Base-by-base conservation (phyloP, 2,797 vertebrate species). In the Clarias pachynema region DNA sequence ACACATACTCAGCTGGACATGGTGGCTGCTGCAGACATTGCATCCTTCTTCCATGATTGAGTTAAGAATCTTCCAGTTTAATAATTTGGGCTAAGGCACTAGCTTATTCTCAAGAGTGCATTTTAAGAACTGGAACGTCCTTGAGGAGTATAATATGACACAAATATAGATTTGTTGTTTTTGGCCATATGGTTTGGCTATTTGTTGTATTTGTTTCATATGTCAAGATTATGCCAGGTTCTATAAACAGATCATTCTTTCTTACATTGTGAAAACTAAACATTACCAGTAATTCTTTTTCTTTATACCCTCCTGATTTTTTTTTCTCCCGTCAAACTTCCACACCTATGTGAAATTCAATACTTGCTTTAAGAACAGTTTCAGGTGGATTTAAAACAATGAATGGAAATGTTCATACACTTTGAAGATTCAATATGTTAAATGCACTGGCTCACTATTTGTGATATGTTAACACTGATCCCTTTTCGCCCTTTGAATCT, bases 201-300 rank as follows among this genome's bases (percentile, higher is more conserved):
- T 22, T 37, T 69, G 20, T 37, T 69, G 8, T 69, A 34, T 34
- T 66, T 62, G 12, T 44, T 44, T 79, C 22, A 79, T 40, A 63
- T 63, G 77, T 60, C 56, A 37, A 60, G 56, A 60, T n/a, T 34
- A 60, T 22, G 14, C 78, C 16, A 26, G 59, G 31, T 63, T 63
- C 31, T 44, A 24, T 79, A 34, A 62, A n/a, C 78, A 79, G 59
- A 62, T 63, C 63, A 40, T 79, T 63, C 59, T 40, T 6, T 37
- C 78, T 63, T 63, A 40, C 26, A 0, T 24, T 44, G 22, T 44
- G 53, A 77, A 34, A 44, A 26, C 78, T 79, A 63, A 24, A n/a
- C 60, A 77, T 79, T 44, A 79, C 12, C 14, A 4, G 59, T 79
- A 79, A 79, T 26, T 73, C 49, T 40, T 56, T 56, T 56, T 56